These are phyloP conservation scores for Gavialis gangeticus DNA, from an alignment of 2,113 vertebrate species.

Conservation along the genomic window DNA sequence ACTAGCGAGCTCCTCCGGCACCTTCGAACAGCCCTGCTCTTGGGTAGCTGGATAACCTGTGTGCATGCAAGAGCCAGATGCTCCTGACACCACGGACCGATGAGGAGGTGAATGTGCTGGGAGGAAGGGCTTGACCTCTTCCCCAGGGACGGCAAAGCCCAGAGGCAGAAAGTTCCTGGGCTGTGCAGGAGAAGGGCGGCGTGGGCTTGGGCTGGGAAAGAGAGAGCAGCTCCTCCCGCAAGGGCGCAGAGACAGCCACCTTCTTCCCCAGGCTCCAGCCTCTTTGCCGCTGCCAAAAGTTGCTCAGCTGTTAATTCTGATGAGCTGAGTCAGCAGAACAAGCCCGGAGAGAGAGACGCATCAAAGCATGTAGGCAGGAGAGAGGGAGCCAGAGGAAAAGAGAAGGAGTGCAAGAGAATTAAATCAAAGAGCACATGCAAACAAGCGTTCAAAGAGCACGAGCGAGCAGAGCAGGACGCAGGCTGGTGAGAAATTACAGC, in stretches of 20 bases:
- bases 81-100: neutral
- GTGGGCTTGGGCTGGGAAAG: neutral
- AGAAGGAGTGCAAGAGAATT: neutral
- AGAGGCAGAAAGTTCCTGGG: neutral
- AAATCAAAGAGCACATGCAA: neutral
- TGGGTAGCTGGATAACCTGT: neutral
- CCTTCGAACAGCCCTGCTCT: neutral
- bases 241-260: neutral
- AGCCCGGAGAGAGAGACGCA: neutral
- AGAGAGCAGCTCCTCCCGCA: neutral
- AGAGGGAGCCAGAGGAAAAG: neutral
- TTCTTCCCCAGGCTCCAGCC: neutral
- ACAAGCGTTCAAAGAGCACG: neutral
- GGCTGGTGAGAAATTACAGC: neutral
- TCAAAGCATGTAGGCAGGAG: constrained; percentile 7
- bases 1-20: neutral
- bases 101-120: neutral
- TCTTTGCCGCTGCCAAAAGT: neutral
- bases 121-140: neutral
- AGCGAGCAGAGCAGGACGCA: neutral
- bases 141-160: neutral
- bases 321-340: constrained; percentile 4
- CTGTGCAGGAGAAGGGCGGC: neutral
- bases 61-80: neutral
- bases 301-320: constrained; percentile 10